A percentile compares a stretch with the other conserved stretches of the same genome.
Evolutionary conservation across 2,113 vertebrate genomes (phyloP).

Genomic region (Bostrychus sinensis): DNA sequence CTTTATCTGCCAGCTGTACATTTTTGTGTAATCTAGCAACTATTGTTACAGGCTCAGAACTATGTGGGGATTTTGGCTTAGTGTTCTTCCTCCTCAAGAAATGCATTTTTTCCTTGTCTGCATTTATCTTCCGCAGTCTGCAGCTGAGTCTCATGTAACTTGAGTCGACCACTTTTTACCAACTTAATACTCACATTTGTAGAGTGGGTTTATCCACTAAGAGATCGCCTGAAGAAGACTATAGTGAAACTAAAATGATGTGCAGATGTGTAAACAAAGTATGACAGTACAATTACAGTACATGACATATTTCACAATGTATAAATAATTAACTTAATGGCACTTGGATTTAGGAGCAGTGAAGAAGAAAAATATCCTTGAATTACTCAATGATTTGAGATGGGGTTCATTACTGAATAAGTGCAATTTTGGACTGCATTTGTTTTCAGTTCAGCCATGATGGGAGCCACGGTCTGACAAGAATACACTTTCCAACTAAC

Average conservation of each 20-base stretch:
- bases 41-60: too few species aligned
- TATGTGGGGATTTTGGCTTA: too few species aligned
- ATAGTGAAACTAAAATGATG: not conserved
- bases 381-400: too few species aligned
- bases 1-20: too few species aligned
- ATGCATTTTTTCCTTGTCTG: too few species aligned
- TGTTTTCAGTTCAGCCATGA: not conserved
- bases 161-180: not conserved
- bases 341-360: too few species aligned
- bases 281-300: too few species aligned
- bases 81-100: too few species aligned
- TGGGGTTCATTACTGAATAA: not conserved
- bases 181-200: not conserved
- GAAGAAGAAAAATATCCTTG: too few species aligned
- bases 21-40: too few species aligned
- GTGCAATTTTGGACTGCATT: not conserved
- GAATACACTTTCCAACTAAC: not conserved
- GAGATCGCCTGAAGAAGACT: not conserved
- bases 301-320: too few species aligned
- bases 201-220: not conserved
- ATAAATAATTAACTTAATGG: too few species aligned
- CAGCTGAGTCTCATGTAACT: not conserved
- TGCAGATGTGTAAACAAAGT: not conserved
- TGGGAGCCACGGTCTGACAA: not conserved
- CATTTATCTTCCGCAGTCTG: not conserved